Conservation (phyloP, 2,888 invertebrate species). For the Andrena fulva region DNA sequence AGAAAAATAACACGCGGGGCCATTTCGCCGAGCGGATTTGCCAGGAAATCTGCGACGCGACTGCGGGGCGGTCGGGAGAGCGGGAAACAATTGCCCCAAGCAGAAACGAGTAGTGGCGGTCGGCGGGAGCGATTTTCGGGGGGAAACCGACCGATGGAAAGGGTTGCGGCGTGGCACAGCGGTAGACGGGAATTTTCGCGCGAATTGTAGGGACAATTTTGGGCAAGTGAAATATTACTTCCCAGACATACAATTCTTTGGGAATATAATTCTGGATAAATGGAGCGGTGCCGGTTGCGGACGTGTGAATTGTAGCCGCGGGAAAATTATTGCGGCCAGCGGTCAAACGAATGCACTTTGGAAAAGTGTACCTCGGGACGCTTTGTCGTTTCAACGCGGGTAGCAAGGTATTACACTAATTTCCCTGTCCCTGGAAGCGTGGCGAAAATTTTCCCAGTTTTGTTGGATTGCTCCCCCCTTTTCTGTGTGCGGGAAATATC, state of each 20-base stretch:
- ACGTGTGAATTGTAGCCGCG: background rate
- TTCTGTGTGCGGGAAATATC: no score
- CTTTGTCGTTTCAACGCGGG: background rate
- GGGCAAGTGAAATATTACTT: constrained; percentile 13
- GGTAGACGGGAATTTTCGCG: no score
- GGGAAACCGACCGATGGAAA: no score
- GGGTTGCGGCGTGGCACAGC: no score
- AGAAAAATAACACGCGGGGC: no score
- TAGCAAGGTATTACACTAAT: constrained; percentile 2
- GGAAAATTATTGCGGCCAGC: constrained; percentile 8
- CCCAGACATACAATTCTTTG: background rate
- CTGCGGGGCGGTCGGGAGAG: background rate
- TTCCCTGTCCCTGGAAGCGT: background rate
- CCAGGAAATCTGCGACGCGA: no score
- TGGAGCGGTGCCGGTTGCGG: no score
- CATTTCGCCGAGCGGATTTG: no score
- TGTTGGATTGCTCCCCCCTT: no score
- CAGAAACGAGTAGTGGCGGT: no score
- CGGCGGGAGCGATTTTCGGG: no score
- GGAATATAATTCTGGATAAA: background rate
- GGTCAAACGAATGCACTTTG: constrained; percentile 8
- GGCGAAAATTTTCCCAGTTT: background rate
- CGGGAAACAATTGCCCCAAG: background rate
- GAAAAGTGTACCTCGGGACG: background rate
- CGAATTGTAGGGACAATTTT: no score